These are phyloP conservation scores for Gymnothorax reevesii DNA, from an alignment of 2,797 vertebrate species.

Conservation along the genomic window DNA sequence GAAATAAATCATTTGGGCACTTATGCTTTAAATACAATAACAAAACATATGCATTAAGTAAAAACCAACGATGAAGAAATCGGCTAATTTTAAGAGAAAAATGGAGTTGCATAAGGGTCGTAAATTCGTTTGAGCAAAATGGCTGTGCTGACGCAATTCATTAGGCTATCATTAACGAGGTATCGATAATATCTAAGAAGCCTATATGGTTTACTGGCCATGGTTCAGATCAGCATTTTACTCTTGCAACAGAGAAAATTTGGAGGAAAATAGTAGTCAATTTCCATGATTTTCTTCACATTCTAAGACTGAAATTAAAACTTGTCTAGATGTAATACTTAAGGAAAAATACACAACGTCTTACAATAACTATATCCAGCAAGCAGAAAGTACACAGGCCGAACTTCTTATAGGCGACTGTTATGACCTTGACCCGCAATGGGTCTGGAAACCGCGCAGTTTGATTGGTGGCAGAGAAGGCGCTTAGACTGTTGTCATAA, in stretches of 20 bases:
- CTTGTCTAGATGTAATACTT: background rate
- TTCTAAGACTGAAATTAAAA: background rate
- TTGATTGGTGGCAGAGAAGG: constrained; percentile 58
- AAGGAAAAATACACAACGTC: background rate
- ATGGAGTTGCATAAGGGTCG: too few relatives aligned
- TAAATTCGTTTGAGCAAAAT: background rate
- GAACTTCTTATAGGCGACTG: background rate
- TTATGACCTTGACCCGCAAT: constrained; percentile 46
- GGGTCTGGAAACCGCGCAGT: constrained; percentile 40
- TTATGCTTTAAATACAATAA: background rate
- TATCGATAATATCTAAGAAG: background rate
- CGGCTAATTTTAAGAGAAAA: too few relatives aligned
- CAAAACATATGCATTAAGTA: background rate
- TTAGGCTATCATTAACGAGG: background rate
- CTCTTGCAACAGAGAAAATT: background rate
- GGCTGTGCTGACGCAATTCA: background rate
- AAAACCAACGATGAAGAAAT: background rate
- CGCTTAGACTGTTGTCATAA: constrained; percentile 64
- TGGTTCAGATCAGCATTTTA: background rate
- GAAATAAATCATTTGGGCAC: constrained; percentile 4
- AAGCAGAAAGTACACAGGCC: too few relatives aligned
- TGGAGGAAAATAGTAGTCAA: background rate
- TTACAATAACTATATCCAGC: too few relatives aligned
- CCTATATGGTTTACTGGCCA: background rate
- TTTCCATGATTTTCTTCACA: background rate